phyloP scores from a whole-genome alignment of 2,113 vertebrate species.

The Sturnus vulgaris region DNA sequence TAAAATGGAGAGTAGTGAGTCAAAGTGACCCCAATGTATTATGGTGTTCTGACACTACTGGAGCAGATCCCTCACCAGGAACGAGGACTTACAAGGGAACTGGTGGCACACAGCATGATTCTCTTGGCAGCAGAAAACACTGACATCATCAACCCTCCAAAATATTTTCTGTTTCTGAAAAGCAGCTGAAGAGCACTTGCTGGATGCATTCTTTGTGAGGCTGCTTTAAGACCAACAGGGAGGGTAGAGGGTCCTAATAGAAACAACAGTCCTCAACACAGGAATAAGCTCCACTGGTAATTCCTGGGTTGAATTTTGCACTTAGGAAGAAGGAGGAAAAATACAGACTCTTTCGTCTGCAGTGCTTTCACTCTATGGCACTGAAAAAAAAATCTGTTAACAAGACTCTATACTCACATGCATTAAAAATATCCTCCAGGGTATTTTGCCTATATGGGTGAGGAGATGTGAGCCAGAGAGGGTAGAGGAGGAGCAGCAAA shows the following conservation, averaged over 20 bases:
- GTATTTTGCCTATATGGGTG: background rate
- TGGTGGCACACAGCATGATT: background rate
- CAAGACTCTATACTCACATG: background rate
- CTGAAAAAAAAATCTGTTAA: background rate
- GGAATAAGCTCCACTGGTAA: rapidly evolving
- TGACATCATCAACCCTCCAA: background rate
- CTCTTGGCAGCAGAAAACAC: background rate
- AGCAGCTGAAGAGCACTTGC: background rate
- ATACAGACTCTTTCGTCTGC: background rate
- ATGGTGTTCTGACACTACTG: background rate
- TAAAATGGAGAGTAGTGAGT: background rate
- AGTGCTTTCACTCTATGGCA: background rate
- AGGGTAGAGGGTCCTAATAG: no score
- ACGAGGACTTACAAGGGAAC: background rate
- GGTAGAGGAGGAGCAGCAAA: background rate
- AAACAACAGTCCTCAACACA: background rate
- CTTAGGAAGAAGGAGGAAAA: background rate
- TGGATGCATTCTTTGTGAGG: background rate
- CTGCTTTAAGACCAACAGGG: background rate
- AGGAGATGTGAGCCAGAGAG: background rate
- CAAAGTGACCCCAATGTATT: background rate
- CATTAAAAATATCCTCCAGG: background rate
- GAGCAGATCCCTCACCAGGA: background rate
- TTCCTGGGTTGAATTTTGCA: background rate
- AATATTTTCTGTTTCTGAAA: background rate